Conservation (phyloP, 2,888 invertebrate species). For the Thalpophila matura region DNA sequence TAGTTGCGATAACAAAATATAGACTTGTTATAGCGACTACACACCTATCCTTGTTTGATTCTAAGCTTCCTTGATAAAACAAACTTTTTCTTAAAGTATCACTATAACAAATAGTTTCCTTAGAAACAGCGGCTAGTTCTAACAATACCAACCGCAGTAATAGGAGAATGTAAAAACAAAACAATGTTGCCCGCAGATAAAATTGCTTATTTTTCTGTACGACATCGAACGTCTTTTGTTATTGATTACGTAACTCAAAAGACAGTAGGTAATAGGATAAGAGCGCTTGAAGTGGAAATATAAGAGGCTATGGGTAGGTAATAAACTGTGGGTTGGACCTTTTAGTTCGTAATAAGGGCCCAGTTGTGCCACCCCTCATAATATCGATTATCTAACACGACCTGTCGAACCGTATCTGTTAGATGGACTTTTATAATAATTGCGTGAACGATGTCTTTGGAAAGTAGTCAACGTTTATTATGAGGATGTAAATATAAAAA, state of each 20-base stretch:
- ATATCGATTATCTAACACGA: slow-evolving; percentile 60
- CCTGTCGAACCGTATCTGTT: slow-evolving; percentile 18
- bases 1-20: too few species aligned
- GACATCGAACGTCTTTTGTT: slow-evolving; percentile 51
- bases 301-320: slow-evolving; percentile 55
- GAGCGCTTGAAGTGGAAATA: slow-evolving; percentile 59
- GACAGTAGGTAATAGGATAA: slow-evolving; percentile 65
- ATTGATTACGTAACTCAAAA: slow-evolving; percentile 61
- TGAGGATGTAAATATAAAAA: too few species aligned
- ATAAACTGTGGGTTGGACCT: slow-evolving; percentile 59
- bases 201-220: slow-evolving; percentile 27
- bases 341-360: slow-evolving; percentile 56
- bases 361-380: slow-evolving; percentile 53
- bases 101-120: not conserved
- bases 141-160: slow-evolving; percentile 7
- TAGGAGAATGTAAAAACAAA: slow-evolving; percentile 4
- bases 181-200: slow-evolving; percentile 1
- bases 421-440: slow-evolving; percentile 23
- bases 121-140: not conserved
- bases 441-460: slow-evolving; percentile 18
- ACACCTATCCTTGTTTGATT: not conserved
- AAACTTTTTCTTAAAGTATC: not conserved
- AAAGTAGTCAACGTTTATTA: slow-evolving; percentile 15
- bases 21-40: too few species aligned
- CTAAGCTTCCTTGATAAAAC: not conserved